Conservation (phyloP, 2,888 invertebrate species). For the Pyralis farinalis region DNA sequence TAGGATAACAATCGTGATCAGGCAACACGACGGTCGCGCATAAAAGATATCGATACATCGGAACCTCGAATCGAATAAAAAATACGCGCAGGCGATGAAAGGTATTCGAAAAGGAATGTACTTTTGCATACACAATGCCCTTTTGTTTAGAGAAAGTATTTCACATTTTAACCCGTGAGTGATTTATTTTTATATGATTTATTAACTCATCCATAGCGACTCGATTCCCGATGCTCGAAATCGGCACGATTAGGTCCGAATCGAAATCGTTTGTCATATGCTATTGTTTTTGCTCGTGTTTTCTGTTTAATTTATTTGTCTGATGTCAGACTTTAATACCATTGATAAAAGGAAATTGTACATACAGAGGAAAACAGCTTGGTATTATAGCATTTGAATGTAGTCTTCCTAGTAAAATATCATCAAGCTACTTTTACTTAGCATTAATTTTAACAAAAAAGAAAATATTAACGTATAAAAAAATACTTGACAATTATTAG, state of each 20-base stretch:
- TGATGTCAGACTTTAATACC: no score
- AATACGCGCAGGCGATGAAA: conserved; percentile 75
- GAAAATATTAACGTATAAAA: no score
- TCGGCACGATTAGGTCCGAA: conserved; percentile 11
- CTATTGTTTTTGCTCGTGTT: conserved; percentile 3
- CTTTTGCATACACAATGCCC: conserved; percentile 78
- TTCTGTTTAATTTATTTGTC: neutral
- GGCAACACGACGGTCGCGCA: conserved; percentile 64
- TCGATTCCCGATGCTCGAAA: conserved; percentile 13
- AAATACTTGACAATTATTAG: no score
- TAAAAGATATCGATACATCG: conserved; percentile 70
- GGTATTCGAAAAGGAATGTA: conserved; percentile 72
- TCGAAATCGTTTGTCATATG: conserved; percentile 11
- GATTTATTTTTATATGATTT: conserved; percentile 79
- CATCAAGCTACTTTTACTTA: no score
- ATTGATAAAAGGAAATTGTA: no score
- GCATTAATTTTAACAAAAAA: no score
- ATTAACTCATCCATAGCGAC: conserved; percentile 49
- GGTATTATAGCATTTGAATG: no score
- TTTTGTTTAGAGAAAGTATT: conserved; percentile 80
- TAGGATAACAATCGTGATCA: conserved; percentile 70
- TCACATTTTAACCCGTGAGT: conserved; percentile 72
- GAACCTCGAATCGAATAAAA: conserved; percentile 45
- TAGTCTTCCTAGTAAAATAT: no score
- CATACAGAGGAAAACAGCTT: no score